Base-by-base conservation (phyloP, 2,113 vertebrate genomes). In the cattle (Bos taurus) region DNA sequence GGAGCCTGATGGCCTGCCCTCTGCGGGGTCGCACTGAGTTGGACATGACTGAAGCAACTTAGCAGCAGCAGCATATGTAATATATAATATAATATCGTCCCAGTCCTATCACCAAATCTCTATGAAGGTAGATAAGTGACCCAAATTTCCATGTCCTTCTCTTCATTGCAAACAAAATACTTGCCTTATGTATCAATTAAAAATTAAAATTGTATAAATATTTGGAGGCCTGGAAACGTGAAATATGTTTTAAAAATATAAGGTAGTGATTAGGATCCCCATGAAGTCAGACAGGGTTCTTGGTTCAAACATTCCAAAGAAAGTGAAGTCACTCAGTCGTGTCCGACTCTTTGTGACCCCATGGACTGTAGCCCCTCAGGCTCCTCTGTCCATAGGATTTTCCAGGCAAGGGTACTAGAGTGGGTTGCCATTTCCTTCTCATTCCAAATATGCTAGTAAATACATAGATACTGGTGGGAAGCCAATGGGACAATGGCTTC, bases 161-260 rank as follows among this genome's bases (percentile, higher is more conserved):
- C 82, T 93, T 88, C 59, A 67, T n/a, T 83, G 71, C 87, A 96
- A 94, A 91, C 83, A 36, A 36, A 46, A 46, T 71, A 52, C 30
- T 92, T 91, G 85, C 21, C 43, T 93, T 88, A 56, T 28, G 2
- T 71, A 84, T 52, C 33, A 91, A n/a, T 64, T 21, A 93, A 96
- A 86, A 91, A 23, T 6, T 40, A 16, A 91, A 88, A 59, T 67
- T 67, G 16, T 74, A 82, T 48, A 36, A 59, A 97, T 11, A 80
- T 82, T 84, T 74, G 21, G 81, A 74, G 36, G 28, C 36, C 93
- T 85, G 19, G 77, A 89, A 85, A 95, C 60, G 13, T 15, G 48
- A 60, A 71, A 64, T 48, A 50, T 12, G 19, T 40, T 93, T 96
- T 28, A 3, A 8, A 87, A 97, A 59, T 46, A 28, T 57, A 94